phyloP scores from a whole-genome alignment of 2,797 vertebrate genomes.

The Cetoscarus ocellatus region DNA sequence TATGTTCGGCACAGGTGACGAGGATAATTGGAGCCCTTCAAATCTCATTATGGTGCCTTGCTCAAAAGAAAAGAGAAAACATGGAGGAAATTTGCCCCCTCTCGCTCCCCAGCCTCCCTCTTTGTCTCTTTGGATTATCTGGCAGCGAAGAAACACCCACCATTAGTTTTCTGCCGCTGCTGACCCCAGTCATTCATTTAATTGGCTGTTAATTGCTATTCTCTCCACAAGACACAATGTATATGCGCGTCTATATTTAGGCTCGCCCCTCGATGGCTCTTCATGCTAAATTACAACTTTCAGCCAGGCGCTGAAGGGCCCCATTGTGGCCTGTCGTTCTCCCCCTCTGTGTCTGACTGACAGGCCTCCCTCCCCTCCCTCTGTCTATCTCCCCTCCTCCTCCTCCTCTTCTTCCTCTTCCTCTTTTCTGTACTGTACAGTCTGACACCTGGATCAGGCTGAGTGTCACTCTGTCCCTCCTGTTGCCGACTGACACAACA shows the following conservation, averaged over 20 bases:
- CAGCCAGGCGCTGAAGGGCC: conserved; percentile 82
- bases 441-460: conserved; percentile 74
- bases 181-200: conserved; percentile 86
- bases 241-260: conserved; percentile 84
- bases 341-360: conserved; percentile 85
- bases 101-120: conserved; percentile 51
- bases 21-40: conserved; percentile 69
- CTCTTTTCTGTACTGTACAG: conserved; percentile 51
- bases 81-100: conserved; percentile 51
- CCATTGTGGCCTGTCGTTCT: conserved; percentile 86
- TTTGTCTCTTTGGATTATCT: conserved; percentile 77
- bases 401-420: conserved; percentile 54
- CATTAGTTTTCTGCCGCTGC: conserved; percentile 77
- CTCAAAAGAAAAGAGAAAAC: conserved; percentile 67
- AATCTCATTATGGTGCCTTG: conserved; percentile 68
- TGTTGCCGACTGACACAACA: conserved; percentile 50
- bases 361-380: conserved; percentile 63
- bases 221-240: conserved; percentile 82
- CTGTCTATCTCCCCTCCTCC: conserved; percentile 58
- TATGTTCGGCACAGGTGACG: conserved; percentile 56
- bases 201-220: conserved; percentile 87
- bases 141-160: conserved; percentile 75
- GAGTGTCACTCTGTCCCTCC: conserved; percentile 37
- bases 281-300: conserved; percentile 87
- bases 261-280: conserved; percentile 81